These are phyloP conservation scores for Brenthis hecate DNA, from an alignment of 2,888 invertebrate species.

Conservation along the genomic window DNA sequence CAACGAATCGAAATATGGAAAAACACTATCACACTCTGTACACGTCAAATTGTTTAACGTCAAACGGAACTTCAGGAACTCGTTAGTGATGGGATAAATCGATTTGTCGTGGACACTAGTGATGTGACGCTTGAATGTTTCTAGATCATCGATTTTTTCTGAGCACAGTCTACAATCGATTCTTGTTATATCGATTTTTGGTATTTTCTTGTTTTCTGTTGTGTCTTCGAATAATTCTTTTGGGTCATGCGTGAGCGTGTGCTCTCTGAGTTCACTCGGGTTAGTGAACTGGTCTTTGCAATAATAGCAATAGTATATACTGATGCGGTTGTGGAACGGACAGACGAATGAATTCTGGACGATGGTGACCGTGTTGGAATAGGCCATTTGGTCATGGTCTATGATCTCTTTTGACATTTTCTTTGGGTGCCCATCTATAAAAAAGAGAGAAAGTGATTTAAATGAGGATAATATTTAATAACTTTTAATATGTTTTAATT, in stretches of 20 bases:
- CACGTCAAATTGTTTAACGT: constrained; percentile 61
- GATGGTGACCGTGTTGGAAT: constrained; percentile 60
- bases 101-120: constrained; percentile 50
- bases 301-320: constrained; percentile 72
- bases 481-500: no score
- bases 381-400: constrained; percentile 61
- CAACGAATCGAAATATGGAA: constrained; percentile 65
- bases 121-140: constrained; percentile 59
- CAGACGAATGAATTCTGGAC: constrained; percentile 67
- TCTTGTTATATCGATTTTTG: constrained; percentile 71
- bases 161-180: constrained; percentile 68
- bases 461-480: no score
- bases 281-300: constrained; percentile 72
- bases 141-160: constrained; percentile 62
- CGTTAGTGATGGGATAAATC: constrained; percentile 58
- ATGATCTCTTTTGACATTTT: constrained; percentile 44
- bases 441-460: neutral
- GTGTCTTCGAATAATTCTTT: constrained; percentile 55
- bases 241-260: constrained; percentile 66
- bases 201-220: constrained; percentile 66
- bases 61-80: constrained; percentile 66
- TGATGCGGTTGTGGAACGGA: constrained; percentile 67
- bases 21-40: constrained; percentile 63
- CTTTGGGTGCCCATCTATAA: constrained; percentile 17
- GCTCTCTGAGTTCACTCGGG: constrained; percentile 64